Base-by-base conservation (phyloP, 2,113 vertebrate genomes). In the Aix galericulata region DNA sequence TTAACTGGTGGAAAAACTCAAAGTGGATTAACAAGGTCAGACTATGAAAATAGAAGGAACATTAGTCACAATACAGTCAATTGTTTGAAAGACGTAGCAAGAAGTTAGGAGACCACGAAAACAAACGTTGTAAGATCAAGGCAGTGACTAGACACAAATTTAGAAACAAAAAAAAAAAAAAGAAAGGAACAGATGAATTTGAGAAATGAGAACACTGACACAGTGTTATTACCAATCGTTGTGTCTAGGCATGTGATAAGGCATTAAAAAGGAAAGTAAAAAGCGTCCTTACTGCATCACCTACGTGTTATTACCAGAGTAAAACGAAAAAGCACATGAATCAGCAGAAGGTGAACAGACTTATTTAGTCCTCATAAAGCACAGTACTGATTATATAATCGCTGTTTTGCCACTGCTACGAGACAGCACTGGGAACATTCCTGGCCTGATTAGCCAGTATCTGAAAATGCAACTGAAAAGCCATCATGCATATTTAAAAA, bases 361-460 rank as follows among this genome's bases (percentile, higher is more conserved):
- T 73, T 93, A 88, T 92, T 93, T 90, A 77, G 91, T 80, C 84
- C 95, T 86, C 89, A 25, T 17, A 40, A 79, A 89, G 83, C 14
- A 4, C 50, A 88, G 84, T 6, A 17, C 94, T 94, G 93, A 94
- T 96, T 96, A 95, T 80, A 91, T 91, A 94, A 95, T 87, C 77
- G 8, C 71, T 96, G 93, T 90, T 96, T 86, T 95, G 95, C 93
- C 88, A 91, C 90, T n/a, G 88, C 88, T 93, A 78, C 3, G 9
- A 93, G 96, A 90, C 82, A 86, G 58, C 55, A n/a, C 53, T 42
- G 67, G 82, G 92, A 96, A 91, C 63, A 66, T 82, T 95, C 83
- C 91, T 63, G 92, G 92, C 86, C 91, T 73, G 93, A 92, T 95
- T 77, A 95, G 79, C 88, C 90, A 79, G 58, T 60, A 75, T 76